A percentile compares a stretch with the other conserved stretches of the same genome.
Conservation (phyloP, 2,888 invertebrate genomes). For the Micoletzkya japonica region DNA sequence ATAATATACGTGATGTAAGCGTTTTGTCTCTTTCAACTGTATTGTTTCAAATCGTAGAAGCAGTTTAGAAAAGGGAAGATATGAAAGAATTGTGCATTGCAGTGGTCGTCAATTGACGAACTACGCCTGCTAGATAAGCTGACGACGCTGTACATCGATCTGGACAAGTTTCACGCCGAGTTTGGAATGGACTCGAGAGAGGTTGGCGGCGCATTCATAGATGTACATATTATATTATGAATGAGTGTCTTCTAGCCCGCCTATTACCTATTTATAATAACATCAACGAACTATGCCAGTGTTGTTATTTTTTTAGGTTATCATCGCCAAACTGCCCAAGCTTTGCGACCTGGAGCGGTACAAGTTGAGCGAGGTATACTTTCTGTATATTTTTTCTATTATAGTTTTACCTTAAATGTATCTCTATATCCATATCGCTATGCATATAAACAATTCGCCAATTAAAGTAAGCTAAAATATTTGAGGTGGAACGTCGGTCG, state of each 20-base stretch:
- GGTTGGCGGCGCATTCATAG: background rate
- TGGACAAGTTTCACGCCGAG: conserved; percentile 32
- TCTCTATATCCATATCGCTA: background rate
- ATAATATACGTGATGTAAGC: conserved; percentile 24
- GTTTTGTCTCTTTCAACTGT: no score
- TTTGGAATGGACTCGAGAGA: conserved; percentile 36
- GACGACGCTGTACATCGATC: conserved; percentile 36
- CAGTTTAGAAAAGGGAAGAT: no score
- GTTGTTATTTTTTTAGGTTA: conserved; percentile 33
- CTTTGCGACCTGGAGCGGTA: conserved; percentile 47
- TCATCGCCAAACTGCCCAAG: conserved; percentile 45
- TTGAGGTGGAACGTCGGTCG: conserved; percentile 22
- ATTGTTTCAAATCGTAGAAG: no score
- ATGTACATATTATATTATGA: no score
- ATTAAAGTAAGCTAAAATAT: background rate
- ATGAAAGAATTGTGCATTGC: no score
- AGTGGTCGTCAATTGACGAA: conserved; percentile 41
- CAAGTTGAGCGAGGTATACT: conserved; percentile 33
- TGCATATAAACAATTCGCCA: background rate
- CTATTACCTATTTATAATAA: no score
- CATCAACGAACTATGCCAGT: no score
- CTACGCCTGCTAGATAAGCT: conserved; percentile 33
- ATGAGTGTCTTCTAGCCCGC: no score
- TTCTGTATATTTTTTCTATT: background rate
- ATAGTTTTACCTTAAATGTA: background rate